A percentile compares a stretch with the other conserved stretches of the same genome.
Evolutionary conservation across 2,888 invertebrate species (phyloP).

Genomic region (Sinodicranocentrus sp.): DNA sequence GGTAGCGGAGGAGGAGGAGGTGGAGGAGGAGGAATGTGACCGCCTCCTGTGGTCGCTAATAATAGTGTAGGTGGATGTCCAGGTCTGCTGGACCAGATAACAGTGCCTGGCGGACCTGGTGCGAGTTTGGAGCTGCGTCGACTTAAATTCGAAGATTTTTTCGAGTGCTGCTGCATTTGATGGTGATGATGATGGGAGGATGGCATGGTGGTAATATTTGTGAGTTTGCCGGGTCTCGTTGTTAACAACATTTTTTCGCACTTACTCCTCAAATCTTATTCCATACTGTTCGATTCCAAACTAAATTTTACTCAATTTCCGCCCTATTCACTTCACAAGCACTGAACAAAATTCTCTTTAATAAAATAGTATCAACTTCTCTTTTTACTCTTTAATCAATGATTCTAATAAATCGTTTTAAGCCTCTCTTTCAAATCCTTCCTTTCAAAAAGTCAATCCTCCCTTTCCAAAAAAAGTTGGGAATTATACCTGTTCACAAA

Average conservation of each 20-base stretch:
- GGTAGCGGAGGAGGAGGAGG: constrained; percentile 35
- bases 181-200: constrained; percentile 14
- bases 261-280: too few relatives aligned
- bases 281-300: too few relatives aligned
- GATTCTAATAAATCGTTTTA: background rate
- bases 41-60: constrained; percentile 26
- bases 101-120: constrained; percentile 24
- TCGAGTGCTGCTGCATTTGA: constrained; percentile 20
- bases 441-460: background rate
- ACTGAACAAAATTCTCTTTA: too few relatives aligned
- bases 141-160: constrained; percentile 44
- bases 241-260: constrained; percentile 61
- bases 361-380: too few relatives aligned
- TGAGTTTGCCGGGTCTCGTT: constrained; percentile 42
- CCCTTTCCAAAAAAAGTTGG: background rate
- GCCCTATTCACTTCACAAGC: too few relatives aligned
- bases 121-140: constrained; percentile 41
- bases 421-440: background rate
- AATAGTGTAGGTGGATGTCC: constrained; percentile 45
- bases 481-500: too few relatives aligned
- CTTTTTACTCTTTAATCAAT: constrained; percentile 10
- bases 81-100: constrained; percentile 62
- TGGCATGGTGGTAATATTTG: background rate
- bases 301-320: too few relatives aligned
- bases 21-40: constrained; percentile 58